These are phyloP conservation scores for Myxocyprinus asiaticus DNA, from an alignment of 2,113 vertebrate genomes.

Conservation along the genomic window DNA sequence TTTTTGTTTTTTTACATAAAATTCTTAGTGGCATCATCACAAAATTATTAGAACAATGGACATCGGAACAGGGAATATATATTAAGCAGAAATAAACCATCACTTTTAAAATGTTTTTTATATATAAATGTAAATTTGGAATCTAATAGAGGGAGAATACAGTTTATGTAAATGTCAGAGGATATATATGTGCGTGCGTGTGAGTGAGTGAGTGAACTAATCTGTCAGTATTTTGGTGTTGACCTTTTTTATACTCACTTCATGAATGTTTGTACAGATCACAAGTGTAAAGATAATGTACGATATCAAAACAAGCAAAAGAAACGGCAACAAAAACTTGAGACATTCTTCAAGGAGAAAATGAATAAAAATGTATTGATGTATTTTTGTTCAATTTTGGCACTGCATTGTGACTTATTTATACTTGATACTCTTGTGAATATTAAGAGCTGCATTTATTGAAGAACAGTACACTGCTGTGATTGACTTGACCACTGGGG, in stretches of 20 bases:
- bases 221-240: conserved; percentile 69
- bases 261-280: conserved; percentile 80
- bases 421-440: not conserved
- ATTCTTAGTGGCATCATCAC: conserved; percentile 68
- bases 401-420: conserved; percentile 23
- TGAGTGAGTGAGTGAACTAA: conserved; percentile 66
- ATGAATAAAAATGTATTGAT: conserved; percentile 76
- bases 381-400: conserved; percentile 59
- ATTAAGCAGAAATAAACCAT: conserved; percentile 66
- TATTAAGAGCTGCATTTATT: not conserved
- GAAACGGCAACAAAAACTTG: conserved; percentile 56
- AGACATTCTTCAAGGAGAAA: conserved; percentile 67
- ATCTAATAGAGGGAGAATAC: conserved; percentile 66
- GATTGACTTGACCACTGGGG: not conserved
- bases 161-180: conserved; percentile 73
- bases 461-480: not conserved
- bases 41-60: conserved; percentile 63
- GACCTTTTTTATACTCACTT: conserved; percentile 72
- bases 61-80: conserved; percentile 56
- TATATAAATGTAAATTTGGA: conserved; percentile 74
- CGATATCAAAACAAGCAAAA: conserved; percentile 62
- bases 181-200: conserved; percentile 49
- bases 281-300: conserved; percentile 70
- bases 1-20: conserved; percentile 62
- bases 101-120: conserved; percentile 77